Percentiles rank a stretch among this genome's conserved stretches.
Evolutionary conservation across 2,797 vertebrate genomes (phyloP).

Genomic region (Neopelma chrysocephalum): DNA sequence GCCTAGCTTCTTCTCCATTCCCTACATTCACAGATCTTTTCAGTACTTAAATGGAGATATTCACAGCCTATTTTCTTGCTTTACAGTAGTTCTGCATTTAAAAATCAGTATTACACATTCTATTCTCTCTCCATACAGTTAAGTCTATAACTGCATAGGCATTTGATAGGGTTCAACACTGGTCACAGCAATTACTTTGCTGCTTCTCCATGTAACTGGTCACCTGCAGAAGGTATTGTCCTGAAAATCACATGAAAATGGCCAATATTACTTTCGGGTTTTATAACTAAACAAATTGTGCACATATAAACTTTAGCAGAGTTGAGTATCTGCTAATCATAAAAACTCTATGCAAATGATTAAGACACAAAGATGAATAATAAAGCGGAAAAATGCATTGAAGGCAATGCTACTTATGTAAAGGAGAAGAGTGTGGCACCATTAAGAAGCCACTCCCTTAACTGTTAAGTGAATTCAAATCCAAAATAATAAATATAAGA

Average conservation of each 20-base stretch:
- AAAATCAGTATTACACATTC: not conserved
- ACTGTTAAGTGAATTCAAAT: not conserved
- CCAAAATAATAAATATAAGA: not conserved
- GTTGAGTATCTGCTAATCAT: not conserved
- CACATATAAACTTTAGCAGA: not conserved
- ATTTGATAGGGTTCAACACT: not conserved
- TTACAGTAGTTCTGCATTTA: not conserved
- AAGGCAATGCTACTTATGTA: not conserved
- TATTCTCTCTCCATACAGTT: not conserved
- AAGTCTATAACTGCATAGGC: not conserved
- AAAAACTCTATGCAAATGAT: not conserved
- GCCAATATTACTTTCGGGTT: not conserved
- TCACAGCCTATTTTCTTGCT: not conserved
- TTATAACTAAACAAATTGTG: not conserved
- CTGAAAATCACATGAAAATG: not conserved
- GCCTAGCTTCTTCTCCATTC: not conserved
- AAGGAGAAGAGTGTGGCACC: not conserved
- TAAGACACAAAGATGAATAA: not conserved
- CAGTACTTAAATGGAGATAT: constrained; percentile 2
- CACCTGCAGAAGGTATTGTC: not conserved
- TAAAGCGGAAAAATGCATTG: not conserved
- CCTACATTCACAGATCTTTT: not conserved
- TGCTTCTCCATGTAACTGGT: not conserved
- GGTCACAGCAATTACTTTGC: not conserved
- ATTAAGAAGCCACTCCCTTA: not conserved